These are phyloP conservation scores for Notolabrus celidotus DNA, from an alignment of 2,797 vertebrate genomes.

Conservation along the genomic window DNA sequence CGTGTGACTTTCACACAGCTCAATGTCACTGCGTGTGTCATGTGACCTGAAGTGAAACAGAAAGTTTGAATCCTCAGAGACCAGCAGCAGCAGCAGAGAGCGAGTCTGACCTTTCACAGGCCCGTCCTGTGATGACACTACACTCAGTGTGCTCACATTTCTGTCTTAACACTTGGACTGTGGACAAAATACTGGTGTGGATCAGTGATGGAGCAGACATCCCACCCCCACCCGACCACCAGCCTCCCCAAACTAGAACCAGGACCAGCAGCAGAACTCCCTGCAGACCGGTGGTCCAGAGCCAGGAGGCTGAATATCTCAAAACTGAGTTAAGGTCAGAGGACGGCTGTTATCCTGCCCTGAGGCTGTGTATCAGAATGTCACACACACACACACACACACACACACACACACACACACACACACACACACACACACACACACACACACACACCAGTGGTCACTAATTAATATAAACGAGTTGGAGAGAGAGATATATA, in stretches of 20 bases:
- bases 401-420: slow-evolving; percentile 30
- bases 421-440: slow-evolving; percentile 10
- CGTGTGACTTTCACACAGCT: neutral
- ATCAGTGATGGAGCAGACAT: slow-evolving; percentile 45
- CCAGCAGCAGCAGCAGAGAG: neutral
- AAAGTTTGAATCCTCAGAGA: neutral
- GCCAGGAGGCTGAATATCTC: slow-evolving; percentile 47
- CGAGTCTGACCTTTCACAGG: slow-evolving; percentile 61
- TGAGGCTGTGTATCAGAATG: slow-evolving; percentile 67
- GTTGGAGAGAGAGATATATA: neutral
- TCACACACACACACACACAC: slow-evolving; percentile 43
- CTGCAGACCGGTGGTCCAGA: slow-evolving; percentile 30
- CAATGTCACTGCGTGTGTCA: neutral
- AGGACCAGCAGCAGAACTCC: slow-evolving; percentile 6
- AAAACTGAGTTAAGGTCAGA: slow-evolving; percentile 70
- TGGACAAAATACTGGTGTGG: slow-evolving; percentile 47
- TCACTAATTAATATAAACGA: slow-evolving; percentile 9
- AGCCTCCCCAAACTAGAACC: neutral
- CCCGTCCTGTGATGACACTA: slow-evolving; percentile 34
- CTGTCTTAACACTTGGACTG: slow-evolving; percentile 51
- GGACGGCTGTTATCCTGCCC: slow-evolving; percentile 56
- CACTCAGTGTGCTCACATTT: slow-evolving; percentile 48
- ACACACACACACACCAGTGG: slow-evolving; percentile 8
- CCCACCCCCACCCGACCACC: neutral
- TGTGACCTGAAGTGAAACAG: slow-evolving; percentile 1